A percentile compares a stretch with the other conserved stretches of the same genome.
Evolutionary conservation across 1,140 invertebrate genomes (phyloP).

Genomic region (Octopus sinensis): DNA sequence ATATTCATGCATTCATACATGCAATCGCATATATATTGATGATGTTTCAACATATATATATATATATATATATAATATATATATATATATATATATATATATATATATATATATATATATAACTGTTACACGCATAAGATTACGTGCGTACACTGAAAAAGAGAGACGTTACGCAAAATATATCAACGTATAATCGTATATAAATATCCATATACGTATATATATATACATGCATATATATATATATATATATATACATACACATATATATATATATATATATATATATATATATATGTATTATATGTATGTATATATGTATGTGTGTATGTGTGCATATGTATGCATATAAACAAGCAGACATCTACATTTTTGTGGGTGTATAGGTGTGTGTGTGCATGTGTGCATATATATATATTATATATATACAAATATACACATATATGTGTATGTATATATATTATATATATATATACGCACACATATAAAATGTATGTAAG

Average conservation of each 20-base stretch:
- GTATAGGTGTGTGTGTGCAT: too few relatives aligned
- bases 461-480: too few relatives aligned
- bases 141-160: neutral
- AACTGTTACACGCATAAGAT: neutral
- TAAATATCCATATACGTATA: too few relatives aligned
- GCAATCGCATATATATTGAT: neutral
- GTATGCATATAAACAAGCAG: too few relatives aligned
- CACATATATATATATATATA: neutral
- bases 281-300: neutral
- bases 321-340: too few relatives aligned
- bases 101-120: neutral
- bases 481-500: too few relatives aligned
- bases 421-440: neutral
- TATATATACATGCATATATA: neutral
- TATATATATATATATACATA: neutral
- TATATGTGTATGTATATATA: neutral
- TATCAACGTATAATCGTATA: too few relatives aligned
- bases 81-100: neutral
- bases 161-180: neutral
- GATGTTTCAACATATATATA: neutral
- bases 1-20: neutral
- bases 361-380: too few relatives aligned
- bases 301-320: too few relatives aligned
- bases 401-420: neutral
- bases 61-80: neutral